phyloP scores from a whole-genome alignment of 2,888 invertebrate species.

The Dendrolimus pini region DNA sequence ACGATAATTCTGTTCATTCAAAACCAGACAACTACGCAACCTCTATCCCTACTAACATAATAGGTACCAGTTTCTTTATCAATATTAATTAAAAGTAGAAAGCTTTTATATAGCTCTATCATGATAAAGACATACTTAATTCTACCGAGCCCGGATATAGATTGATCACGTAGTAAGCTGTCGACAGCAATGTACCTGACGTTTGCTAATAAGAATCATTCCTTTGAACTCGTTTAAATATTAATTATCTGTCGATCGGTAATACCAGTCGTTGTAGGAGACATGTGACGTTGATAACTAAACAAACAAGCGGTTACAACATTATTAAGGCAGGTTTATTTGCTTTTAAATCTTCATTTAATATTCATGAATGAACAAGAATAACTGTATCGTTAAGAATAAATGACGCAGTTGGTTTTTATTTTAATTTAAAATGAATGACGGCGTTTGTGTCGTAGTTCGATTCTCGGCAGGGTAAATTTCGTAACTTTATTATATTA shows the following conservation, averaged over 20 bases:
- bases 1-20: too few relatives aligned
- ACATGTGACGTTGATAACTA: neutral
- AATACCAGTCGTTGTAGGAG: neutral
- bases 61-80: neutral
- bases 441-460: too few relatives aligned
- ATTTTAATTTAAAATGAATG: too few relatives aligned
- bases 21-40: too few relatives aligned
- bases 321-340: too few relatives aligned
- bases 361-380: too few relatives aligned
- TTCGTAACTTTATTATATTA: too few relatives aligned
- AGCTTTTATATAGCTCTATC: neutral
- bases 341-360: too few relatives aligned
- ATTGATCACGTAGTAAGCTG: neutral
- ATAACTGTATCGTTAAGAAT: too few relatives aligned
- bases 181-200: slow-evolving; percentile 15
- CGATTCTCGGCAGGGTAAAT: too few relatives aligned
- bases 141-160: slow-evolving; percentile 6
- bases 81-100: neutral
- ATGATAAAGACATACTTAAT: slow-evolving; percentile 1
- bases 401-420: too few relatives aligned
- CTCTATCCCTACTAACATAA: too few relatives aligned
- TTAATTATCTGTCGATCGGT: slow-evolving; percentile 16
- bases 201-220: slow-evolving; percentile 22
- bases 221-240: slow-evolving; percentile 26
- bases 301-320: neutral